Conservation (phyloP, 2,113 vertebrate genomes). For the Cryptomyrus ogoouensis region DNA sequence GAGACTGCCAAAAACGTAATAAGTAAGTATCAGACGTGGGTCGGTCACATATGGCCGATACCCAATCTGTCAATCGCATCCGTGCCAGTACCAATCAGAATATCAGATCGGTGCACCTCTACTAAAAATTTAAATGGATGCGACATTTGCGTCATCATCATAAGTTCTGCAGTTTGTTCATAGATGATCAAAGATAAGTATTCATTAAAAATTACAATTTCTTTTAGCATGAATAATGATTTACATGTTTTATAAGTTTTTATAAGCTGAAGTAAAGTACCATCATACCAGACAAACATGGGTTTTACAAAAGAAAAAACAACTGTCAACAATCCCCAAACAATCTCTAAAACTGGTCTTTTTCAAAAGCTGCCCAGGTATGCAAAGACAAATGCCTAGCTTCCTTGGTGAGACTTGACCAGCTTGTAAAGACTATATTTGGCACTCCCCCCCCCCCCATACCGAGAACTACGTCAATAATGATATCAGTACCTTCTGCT, state of each 20-base stretch:
- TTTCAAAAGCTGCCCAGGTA: neutral
- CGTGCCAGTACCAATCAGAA: no score
- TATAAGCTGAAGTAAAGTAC: neutral
- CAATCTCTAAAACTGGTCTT: neutral
- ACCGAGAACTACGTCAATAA: slow-evolving; percentile 10
- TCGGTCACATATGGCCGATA: no score
- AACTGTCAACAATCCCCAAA: neutral
- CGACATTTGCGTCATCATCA: neutral
- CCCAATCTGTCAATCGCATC: no score
- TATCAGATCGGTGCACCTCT: no score
- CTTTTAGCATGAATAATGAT: neutral
- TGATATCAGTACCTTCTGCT: slow-evolving; percentile 19
- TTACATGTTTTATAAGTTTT: neutral
- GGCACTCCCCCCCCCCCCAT: neutral
- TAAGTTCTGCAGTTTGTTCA: neutral
- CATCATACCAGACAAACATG: neutral
- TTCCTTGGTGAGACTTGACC: neutral
- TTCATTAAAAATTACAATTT: neutral
- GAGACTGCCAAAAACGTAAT: no score
- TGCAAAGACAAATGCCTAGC: neutral
- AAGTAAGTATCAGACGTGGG: no score
- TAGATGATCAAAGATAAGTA: neutral
- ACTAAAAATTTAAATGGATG: neutral
- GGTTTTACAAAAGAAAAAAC: neutral
- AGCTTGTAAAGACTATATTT: slow-evolving; percentile 12